Base-by-base conservation (phyloP, 2,888 invertebrate species). In the Dastarcus helophoroides region DNA sequence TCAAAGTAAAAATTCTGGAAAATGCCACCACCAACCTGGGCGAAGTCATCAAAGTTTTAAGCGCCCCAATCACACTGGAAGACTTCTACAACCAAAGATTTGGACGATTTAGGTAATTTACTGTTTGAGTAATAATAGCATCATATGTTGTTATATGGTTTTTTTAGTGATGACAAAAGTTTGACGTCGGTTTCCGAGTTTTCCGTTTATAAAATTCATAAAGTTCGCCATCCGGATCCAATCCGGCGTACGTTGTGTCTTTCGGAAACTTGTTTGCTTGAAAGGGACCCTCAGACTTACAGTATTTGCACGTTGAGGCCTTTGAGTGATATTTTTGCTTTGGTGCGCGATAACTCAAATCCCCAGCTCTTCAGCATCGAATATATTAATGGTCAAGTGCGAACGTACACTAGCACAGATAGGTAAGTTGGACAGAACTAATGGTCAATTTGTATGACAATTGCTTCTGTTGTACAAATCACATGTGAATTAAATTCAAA, bases 171-270 rank as follows among this genome's bases (percentile, higher is more conserved):
- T 7, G 98, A 98, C 63, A 89, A 93, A 56, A 86, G 86, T 56
- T 77, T 95, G 54, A 98, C 97, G 3, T 95, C 97, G 1, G 77
- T 95, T 37, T 85, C 89, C 9, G 98, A 99, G 65, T 98, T 98
- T 61, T 77, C 77, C 37, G 93, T 98, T 3, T 89, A 95, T 57
- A 99, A 99, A 65, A 74, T 84, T 45, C 73, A 73, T 46, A 82
- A 84, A 10, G 68, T 74, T 1, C 70, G 90, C 14, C 83, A 88
- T 56, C 73, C 76, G 50, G 91, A 91, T 48, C 80, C 86, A 1
- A 81, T 89, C 46, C 70, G 86, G 39, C 73, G 97, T 33, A 83
- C 89, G 0, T 69, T 99, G 15, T 97, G 97, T 54, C 70, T 99
- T 11, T 90, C 93, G 0, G 97, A 98, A 61, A 83, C 85, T 0